Evolutionary conservation across 2,797 vertebrate genomes (phyloP), one percentile per base, ranked within the genome.

Genomic region (Bufotes viridis): DNA sequence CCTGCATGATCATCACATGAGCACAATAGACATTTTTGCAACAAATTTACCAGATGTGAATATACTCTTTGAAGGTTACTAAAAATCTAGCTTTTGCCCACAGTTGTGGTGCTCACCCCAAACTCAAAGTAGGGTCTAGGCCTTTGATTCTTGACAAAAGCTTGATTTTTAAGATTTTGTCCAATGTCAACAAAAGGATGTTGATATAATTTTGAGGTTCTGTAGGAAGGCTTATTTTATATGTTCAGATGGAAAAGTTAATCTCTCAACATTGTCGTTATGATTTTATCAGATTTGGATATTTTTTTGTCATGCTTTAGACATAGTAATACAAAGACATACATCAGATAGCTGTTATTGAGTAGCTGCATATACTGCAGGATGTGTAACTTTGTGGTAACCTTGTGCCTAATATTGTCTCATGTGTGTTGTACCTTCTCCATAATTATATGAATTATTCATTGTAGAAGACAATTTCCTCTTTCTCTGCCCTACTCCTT

Each of bases 391-490:
- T 85, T 60, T 51, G 61, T 75, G 58, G 57, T 70, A 78, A 79
- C 65, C 58, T 80, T 55, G 86, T 58, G 49, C 61, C 80, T 60
- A 74, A 85, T 61, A 82, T 70, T 79, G 57, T 70, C 63, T 80
- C n/a, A 61, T 78, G 75, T 67, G 53, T 88, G 82, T 80, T 88
- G 75, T 78, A 67, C 81, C 88, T 42, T 89, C 85, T 78, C 81
- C 76, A 70, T 82, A 86, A 83, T 89, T 78, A 92, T 94, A 96
- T 96, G 94, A 96, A 96, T 96, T 95, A 96, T 96, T 94, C 95
- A 95, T 93, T 53, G 63, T 51, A 91, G 92, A 92, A 91, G 82
- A 85, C 81, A 90, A 92, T 93, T 89, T 90, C 75, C 78, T 83
- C 34, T 85, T 87, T 76, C 82, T 92, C 91, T 90, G 91, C 87